Conservation (phyloP, 2,888 invertebrate genomes). For the Perdita meconis region DNA sequence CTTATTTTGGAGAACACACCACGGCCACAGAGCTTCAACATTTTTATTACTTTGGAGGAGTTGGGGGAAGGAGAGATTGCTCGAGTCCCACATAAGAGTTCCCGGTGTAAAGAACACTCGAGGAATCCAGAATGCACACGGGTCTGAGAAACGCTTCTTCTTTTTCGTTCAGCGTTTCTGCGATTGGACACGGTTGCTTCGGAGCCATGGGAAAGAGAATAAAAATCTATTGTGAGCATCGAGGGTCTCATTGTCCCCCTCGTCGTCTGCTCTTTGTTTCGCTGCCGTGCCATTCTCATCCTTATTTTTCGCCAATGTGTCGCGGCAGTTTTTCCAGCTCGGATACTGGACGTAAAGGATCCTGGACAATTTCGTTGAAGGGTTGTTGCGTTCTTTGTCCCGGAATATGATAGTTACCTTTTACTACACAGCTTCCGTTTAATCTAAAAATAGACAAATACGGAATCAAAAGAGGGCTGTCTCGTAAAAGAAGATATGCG, state of each 20-base stretch:
- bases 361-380: neutral
- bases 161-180: conserved; percentile 14
- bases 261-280: conserved; percentile 40
- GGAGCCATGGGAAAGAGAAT: conserved; percentile 50
- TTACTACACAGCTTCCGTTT: too few relatives aligned
- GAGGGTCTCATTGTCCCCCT: conserved; percentile 37
- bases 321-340: neutral
- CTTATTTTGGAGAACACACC: conserved; percentile 18
- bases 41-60: conserved; percentile 9
- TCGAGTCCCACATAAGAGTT: conserved; percentile 42
- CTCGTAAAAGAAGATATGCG: too few relatives aligned
- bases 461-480: too few relatives aligned
- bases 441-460: too few relatives aligned
- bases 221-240: conserved; percentile 50
- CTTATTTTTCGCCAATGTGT: conserved; percentile 1
- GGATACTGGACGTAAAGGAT: too few relatives aligned
- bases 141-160: conserved; percentile 37
- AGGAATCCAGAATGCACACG: conserved; percentile 35
- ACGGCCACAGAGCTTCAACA: neutral
- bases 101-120: conserved; percentile 33
- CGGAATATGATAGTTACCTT: too few relatives aligned
- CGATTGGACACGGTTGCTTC: conserved; percentile 25
- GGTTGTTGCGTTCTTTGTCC: neutral
- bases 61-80: conserved; percentile 21
- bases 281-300: conserved; percentile 28